Evolutionary conservation across 37 sponge, comb jelly and placozoan genomes (phyloP), one percentile per base, ranked within the genome.

Genomic region (Haliclona indistincta): DNA sequence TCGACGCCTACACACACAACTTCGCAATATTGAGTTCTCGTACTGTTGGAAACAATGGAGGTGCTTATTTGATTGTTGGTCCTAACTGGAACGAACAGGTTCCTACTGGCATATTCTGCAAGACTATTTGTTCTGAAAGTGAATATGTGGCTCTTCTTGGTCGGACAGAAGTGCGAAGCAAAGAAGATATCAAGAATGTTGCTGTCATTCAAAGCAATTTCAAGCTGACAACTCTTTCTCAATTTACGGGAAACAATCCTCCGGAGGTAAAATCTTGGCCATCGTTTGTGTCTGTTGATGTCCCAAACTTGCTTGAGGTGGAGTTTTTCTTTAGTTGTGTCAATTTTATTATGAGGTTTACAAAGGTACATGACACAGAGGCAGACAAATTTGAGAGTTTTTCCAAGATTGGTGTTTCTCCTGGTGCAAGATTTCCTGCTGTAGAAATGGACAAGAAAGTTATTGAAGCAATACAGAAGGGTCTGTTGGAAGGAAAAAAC

Each of bases 1-100:
- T 73, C 4, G 73, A 73, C 38, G 56, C 35, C 4, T 73, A 55
- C n/a, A 55, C 56, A 0, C 49, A 73, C 38, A 73, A 73, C 41
- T 29, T 73, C 32, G 73, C 73, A 15, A 56, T 56, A n/a, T 32
- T 73, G 20, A 32, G 56, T 33, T 35, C 73, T 34, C 34, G 55
- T 32, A 73, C 73, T 15, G 33, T 55, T 2, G 73, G 73, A 3
- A 54, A 56, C 22, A 8, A 53, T 30, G 36, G 38, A 3, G 32
- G 10, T 28, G 22, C 23, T 13, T 73, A 25, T 35, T 26, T 73
- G 7, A 35, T 73, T 10, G 60, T 55, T 28, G 73, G 73, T 4
- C 73, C 73, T 1, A 73, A 73, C 1, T 73, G 73, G 73, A 54
- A 17, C 7, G 73, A 52, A 30, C 19, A 3, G 17, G 30, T 35